A percentile compares a stretch with the other conserved stretches of the same genome.
Evolutionary conservation across 2,888 invertebrate genomes (phyloP).

Genomic region (Holacanthella duospinosa): DNA sequence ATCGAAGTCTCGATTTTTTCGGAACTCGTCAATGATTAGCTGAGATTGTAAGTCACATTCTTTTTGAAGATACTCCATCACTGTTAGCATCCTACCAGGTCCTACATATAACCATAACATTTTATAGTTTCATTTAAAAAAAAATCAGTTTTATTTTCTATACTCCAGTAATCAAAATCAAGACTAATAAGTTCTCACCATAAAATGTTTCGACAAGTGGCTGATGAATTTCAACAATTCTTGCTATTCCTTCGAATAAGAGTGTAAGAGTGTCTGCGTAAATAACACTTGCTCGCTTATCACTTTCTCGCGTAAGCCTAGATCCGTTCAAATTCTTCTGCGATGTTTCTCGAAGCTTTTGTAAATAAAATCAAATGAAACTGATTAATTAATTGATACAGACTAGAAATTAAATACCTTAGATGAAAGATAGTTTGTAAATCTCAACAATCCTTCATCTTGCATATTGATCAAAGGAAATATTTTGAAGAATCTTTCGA

Average conservation of each 20-base stretch:
- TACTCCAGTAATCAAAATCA: neutral
- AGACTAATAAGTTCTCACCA: slow-evolving; percentile 49
- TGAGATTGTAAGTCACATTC: slow-evolving; percentile 62
- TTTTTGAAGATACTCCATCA: slow-evolving; percentile 61
- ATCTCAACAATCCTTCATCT: slow-evolving; percentile 75
- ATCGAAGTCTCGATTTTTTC: slow-evolving; percentile 53
- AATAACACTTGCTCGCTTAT: slow-evolving; percentile 62
- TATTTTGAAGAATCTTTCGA: slow-evolving; percentile 91
- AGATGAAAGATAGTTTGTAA: slow-evolving; percentile 72
- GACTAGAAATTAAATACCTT: slow-evolving; percentile 49
- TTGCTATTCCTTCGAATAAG: slow-evolving; percentile 73
- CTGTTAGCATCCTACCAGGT: slow-evolving; percentile 59
- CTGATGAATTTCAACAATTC: slow-evolving; percentile 74
- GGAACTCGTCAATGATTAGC: slow-evolving; percentile 59
- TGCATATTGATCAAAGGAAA: slow-evolving; percentile 90
- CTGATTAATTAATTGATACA: slow-evolving; percentile 4
- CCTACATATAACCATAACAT: slow-evolving; percentile 40
- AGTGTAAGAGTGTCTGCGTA: slow-evolving; percentile 76
- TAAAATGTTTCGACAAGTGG: slow-evolving; percentile 82
- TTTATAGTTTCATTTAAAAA: slow-evolving; percentile 5
- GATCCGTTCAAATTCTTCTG: slow-evolving; percentile 61
- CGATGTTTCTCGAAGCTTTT: slow-evolving; percentile 54
- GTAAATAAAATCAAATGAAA: too few relatives aligned
- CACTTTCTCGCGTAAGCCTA: slow-evolving; percentile 53
- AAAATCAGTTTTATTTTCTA: neutral